These are phyloP conservation scores for Caenorhabditis becei DNA, from an alignment of 2,888 invertebrate species.

Conservation along the genomic window DNA sequence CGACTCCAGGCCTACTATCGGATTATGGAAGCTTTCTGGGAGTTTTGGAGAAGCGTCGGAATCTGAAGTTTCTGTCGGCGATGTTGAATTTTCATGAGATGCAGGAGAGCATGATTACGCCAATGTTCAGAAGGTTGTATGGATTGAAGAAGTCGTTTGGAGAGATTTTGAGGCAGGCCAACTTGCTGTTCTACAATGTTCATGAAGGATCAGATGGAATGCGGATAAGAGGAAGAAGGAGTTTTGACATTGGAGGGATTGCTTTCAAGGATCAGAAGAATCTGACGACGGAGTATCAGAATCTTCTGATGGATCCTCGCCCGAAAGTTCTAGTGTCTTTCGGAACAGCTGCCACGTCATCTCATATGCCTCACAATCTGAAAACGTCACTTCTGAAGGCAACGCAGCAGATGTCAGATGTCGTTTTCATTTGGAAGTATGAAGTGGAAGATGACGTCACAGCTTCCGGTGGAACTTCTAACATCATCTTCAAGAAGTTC, in stretches of 20 bases:
- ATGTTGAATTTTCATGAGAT: constrained; percentile 60
- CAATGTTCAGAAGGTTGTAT: constrained; percentile 28
- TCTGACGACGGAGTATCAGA: constrained; percentile 38
- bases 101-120: constrained; percentile 26
- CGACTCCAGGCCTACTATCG: constrained; percentile 46
- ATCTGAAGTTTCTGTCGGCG: constrained; percentile 49
- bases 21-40: constrained; percentile 47
- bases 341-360: constrained; percentile 67
- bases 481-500: constrained; percentile 54
- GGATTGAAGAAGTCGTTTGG: constrained; percentile 32
- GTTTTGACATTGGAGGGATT: constrained; percentile 65
- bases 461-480: constrained; percentile 11
- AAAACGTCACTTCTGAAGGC: constrained; percentile 55
- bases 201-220: constrained; percentile 49
- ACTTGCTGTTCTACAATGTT: constrained; percentile 44
- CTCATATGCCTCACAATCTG: constrained; percentile 60
- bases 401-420: constrained; percentile 57
- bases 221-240: constrained; percentile 38
- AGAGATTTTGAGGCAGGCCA: constrained; percentile 55
- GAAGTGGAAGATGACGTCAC: constrained; percentile 57
- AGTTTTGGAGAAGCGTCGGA: constrained; percentile 31
- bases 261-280: constrained; percentile 53
- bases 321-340: constrained; percentile 64
- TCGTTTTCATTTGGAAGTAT: constrained; percentile 71
- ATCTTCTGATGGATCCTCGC: constrained; percentile 35